Percentiles rank a stretch among this genome's conserved stretches.
Conservation (phyloP, 2,113 vertebrate genomes). For the Neotragus moschatus region DNA sequence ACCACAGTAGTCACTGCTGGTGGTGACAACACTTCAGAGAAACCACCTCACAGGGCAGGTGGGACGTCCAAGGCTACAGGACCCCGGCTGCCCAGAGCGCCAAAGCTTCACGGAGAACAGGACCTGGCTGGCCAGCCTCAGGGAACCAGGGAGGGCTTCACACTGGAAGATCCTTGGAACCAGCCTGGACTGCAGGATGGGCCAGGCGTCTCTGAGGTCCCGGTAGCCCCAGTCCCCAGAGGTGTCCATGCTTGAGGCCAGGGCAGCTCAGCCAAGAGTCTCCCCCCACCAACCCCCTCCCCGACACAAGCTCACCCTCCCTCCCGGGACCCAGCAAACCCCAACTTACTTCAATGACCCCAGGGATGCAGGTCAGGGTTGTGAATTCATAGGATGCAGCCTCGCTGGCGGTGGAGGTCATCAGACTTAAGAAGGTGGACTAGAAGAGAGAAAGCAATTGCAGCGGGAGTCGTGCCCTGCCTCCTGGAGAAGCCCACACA, state of each 20-base stretch:
- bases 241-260: background rate
- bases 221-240: background rate
- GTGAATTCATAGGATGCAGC: constrained; percentile 97
- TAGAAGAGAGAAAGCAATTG: constrained; percentile 71
- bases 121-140: background rate
- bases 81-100: background rate
- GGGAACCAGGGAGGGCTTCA: background rate
- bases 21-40: background rate
- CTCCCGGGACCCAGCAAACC: background rate
- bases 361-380: constrained; percentile 96
- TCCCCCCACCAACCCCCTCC: background rate
- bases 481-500: background rate
- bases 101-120: background rate
- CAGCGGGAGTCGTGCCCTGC: background rate
- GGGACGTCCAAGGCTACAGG: background rate
- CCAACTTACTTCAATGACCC: constrained; percentile 92
- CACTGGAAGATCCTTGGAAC: rapidly evolving
- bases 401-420: constrained; percentile 97
- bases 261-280: background rate
- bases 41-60: rapidly evolving
- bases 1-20: background rate
- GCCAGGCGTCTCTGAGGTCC: background rate
- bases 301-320: rapidly evolving
- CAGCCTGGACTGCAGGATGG: background rate
- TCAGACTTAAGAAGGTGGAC: constrained; percentile 97